Percentiles rank a stretch among this genome's conserved stretches.
Conservation (phyloP, 2,888 invertebrate species). For the Drosophila ustulata region DNA sequence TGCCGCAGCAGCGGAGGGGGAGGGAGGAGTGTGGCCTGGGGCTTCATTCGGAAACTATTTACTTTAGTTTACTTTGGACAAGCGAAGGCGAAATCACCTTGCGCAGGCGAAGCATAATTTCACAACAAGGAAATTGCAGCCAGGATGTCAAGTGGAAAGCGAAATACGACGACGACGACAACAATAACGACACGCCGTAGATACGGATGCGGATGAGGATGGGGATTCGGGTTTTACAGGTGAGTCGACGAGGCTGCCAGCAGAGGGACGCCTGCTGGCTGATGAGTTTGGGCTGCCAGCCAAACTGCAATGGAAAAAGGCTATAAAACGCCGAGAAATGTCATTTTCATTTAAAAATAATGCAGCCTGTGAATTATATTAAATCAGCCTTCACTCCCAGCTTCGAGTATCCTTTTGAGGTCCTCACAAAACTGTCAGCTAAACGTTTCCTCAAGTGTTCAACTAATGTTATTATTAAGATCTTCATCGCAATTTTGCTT, state of each 20-base stretch:
- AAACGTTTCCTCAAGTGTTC: not conserved
- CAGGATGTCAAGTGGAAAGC: constrained; percentile 73
- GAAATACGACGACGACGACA: constrained; percentile 60
- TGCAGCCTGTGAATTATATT: constrained; percentile 57
- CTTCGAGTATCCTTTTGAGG: constrained; percentile 15
- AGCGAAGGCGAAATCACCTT: constrained; percentile 31
- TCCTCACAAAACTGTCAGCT: not conserved
- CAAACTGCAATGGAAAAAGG: constrained; percentile 15
- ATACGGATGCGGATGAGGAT: constrained; percentile 23
- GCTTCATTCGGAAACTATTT: constrained; percentile 57
- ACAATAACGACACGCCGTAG: constrained; percentile 32
- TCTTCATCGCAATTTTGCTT: not conserved
- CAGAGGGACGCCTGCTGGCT: constrained; percentile 23
- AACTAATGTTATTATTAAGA: constrained; percentile 7
- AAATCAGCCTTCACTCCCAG: constrained; percentile 19
- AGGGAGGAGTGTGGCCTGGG: constrained; percentile 25
- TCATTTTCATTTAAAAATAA: constrained; percentile 37
- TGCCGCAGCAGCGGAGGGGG: not conserved
- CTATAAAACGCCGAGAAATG: constrained; percentile 27
- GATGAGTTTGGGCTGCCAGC: constrained; percentile 30
- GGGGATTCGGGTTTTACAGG: constrained; percentile 20
- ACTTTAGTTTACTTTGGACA: constrained; percentile 58
- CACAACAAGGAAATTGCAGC: constrained; percentile 75
- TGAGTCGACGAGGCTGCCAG: constrained; percentile 30
- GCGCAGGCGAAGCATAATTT: constrained; percentile 68